phyloP scores from a whole-genome alignment of 2,888 invertebrate genomes.

The Idaea aversata region DNA sequence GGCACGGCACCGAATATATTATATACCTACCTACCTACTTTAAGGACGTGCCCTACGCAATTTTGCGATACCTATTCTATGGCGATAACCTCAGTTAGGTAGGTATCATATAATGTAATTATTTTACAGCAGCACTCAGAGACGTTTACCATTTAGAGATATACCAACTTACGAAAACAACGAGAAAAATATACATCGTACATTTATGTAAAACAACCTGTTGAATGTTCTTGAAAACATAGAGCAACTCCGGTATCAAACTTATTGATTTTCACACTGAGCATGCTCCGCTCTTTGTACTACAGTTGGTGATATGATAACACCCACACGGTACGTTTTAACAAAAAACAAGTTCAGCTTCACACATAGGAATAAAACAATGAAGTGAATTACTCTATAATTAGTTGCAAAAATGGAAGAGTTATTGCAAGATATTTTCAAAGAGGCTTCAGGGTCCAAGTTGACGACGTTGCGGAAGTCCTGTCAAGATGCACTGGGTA shows the following conservation, averaged over 20 bases:
- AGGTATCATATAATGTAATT: no score
- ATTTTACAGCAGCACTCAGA: no score
- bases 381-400: conserved; percentile 13
- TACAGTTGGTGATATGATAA: conserved; percentile 54
- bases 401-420: conserved; percentile 84
- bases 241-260: conserved; percentile 29
- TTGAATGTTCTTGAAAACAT: conserved; percentile 43
- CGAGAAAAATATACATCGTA: conserved; percentile 9
- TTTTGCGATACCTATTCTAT: no score
- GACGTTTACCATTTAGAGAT: no score
- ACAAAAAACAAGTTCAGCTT: not conserved
- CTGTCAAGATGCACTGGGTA: conserved; percentile 93
- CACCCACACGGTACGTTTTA: conserved; percentile 47
- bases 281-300: conserved; percentile 58
- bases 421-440: conserved; percentile 89
- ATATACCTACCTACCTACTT: no score
- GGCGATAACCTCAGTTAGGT: no score
- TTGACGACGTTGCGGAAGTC: conserved; percentile 87
- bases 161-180: not conserved
- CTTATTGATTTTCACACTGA: conserved; percentile 71
- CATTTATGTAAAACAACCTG: conserved; percentile 46
- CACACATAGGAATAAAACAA: conserved; percentile 14
- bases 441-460: conserved; percentile 91
- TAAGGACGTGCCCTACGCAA: no score
- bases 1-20: no score